Evolutionary conservation across 2,113 vertebrate species (phyloP).

Genomic region (Myiopsitta monachus): DNA sequence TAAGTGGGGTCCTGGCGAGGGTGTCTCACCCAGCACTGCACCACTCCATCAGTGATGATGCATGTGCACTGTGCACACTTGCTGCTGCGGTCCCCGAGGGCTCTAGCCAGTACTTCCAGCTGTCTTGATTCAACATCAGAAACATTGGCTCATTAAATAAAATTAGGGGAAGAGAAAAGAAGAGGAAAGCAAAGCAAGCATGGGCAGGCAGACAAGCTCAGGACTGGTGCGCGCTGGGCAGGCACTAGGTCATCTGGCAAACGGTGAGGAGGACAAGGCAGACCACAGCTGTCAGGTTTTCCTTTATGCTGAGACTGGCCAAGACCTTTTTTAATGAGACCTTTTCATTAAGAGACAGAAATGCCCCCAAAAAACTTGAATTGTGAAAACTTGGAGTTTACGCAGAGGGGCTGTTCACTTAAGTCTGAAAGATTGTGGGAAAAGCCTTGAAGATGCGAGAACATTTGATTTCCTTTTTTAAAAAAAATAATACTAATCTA

Average conservation of each 20-base stretch:
- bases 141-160: accelerated
- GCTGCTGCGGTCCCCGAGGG: accelerated
- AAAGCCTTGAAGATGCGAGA: background rate
- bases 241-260: accelerated
- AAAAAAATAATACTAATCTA: background rate
- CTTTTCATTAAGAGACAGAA: background rate
- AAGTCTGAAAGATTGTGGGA: background rate
- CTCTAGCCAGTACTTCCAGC: background rate
- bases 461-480: background rate
- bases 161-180: background rate
- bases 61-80: accelerated
- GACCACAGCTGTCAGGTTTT: accelerated
- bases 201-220: background rate
- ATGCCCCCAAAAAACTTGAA: background rate
- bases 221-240: accelerated
- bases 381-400: background rate
- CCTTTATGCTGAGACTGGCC: background rate
- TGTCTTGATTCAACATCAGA: accelerated
- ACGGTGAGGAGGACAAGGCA: accelerated
- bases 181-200: background rate
- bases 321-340: background rate
- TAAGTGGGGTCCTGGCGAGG: background rate
- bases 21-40: accelerated
- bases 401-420: background rate
- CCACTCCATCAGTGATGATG: accelerated